Conservation (phyloP, 2,888 invertebrate species). For the Lydus trimaculatus region DNA sequence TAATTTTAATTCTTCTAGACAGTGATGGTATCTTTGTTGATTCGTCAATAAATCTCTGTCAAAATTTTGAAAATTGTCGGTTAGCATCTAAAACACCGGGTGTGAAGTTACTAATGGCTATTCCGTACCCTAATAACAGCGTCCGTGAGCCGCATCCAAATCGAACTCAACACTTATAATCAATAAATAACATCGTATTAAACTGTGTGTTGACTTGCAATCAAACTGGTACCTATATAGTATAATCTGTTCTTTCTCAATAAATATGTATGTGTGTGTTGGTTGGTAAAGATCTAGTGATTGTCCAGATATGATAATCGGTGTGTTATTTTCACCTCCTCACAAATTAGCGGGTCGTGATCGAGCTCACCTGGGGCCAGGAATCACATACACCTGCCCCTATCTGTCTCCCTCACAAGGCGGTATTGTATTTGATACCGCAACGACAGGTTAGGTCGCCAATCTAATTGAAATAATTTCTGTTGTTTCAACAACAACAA, state of each 20-base stretch:
- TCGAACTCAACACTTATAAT: conserved; percentile 23
- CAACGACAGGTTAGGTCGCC: too few species aligned
- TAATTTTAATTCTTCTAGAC: background rate
- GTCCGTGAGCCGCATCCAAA: conserved; percentile 17
- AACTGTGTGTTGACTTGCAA: conserved; percentile 51
- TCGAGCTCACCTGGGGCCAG: conserved; percentile 48
- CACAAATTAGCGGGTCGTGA: conserved; percentile 58
- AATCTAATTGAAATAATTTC: background rate
- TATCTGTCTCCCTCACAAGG: background rate
- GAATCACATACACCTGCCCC: conserved; percentile 51
- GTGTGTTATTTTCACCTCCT: conserved; percentile 60
- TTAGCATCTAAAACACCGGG: conserved; percentile 20
- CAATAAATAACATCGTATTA: conserved; percentile 27
- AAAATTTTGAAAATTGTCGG: conserved; percentile 3
- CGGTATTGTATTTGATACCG: background rate
- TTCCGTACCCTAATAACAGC: conserved; percentile 2
- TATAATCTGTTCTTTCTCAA: conserved; percentile 48
- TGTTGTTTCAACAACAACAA: too few species aligned
- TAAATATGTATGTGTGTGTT: conserved; percentile 21
- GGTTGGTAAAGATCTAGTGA: conserved; percentile 18
- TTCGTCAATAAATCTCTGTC: conserved; percentile 1
- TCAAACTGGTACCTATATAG: conserved; percentile 37
- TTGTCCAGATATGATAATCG: conserved; percentile 56
- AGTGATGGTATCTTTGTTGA: background rate
- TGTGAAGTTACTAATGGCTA: conserved; percentile 26